These are phyloP conservation scores for Baccha elongata DNA, from an alignment of 2,888 invertebrate genomes.

Conservation along the genomic window DNA sequence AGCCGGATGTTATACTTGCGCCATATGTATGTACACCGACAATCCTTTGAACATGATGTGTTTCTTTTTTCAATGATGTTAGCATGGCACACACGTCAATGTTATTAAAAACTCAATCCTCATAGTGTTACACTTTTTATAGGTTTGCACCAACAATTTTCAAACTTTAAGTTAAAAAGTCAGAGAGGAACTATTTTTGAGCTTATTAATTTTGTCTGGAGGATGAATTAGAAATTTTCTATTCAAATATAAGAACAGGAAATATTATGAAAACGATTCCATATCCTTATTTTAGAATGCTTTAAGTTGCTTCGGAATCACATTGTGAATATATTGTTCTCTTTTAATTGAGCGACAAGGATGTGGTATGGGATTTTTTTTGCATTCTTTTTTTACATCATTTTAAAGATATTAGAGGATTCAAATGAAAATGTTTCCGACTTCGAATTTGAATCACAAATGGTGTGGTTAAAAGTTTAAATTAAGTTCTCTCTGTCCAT, in stretches of 20 bases:
- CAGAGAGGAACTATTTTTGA: background rate
- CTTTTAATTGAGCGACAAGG: slow-evolving; percentile 45
- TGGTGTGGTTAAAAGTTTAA: slow-evolving; percentile 21
- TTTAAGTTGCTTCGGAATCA: too few relatives aligned
- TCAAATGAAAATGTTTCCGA: slow-evolving; percentile 29
- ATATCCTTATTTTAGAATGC: too few relatives aligned
- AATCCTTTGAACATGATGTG: background rate
- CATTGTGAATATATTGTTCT: too few relatives aligned
- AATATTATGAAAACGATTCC: too few relatives aligned
- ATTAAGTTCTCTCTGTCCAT: background rate
- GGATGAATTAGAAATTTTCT: too few relatives aligned
- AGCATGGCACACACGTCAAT: background rate
- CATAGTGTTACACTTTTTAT: background rate
- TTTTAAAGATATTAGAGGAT: slow-evolving; percentile 2
- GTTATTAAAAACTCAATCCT: background rate
- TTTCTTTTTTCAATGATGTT: background rate
- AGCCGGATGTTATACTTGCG: slow-evolving; percentile 8
- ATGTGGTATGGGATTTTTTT: background rate
- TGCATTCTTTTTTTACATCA: background rate
- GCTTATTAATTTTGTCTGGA: too few relatives aligned
- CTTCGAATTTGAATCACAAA: slow-evolving; percentile 1
- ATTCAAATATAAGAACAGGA: too few relatives aligned
- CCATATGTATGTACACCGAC: background rate
- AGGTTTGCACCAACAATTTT: background rate
- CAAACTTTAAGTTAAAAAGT: background rate